phyloP scores from a whole-genome alignment of 2,888 invertebrate genomes.

The Archaeoteleia sp. region DNA sequence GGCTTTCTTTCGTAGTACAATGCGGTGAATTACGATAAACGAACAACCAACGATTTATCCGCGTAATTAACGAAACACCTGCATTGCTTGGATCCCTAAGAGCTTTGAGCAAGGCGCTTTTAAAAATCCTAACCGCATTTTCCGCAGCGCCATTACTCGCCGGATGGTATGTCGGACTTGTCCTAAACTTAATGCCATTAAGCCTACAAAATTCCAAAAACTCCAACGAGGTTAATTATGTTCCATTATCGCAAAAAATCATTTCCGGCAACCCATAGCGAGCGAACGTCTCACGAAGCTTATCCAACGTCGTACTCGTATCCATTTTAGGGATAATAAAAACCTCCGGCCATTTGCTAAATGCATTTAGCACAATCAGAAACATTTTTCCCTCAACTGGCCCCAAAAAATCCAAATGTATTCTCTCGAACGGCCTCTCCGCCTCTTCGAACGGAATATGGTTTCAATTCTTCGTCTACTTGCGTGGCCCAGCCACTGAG shows the following conservation, averaged over 20 bases:
- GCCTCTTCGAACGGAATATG: too few relatives aligned
- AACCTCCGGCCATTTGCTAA: conserved; percentile 33
- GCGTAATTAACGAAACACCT: background rate
- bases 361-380: conserved; percentile 32
- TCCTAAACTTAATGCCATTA: conserved; percentile 20
- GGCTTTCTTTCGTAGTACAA: conserved; percentile 17
- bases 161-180: conserved; percentile 42
- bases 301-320: too few relatives aligned
- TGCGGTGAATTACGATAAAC: conserved; percentile 31
- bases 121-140: conserved; percentile 36
- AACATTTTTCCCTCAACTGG: conserved; percentile 31
- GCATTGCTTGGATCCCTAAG: background rate
- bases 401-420: conserved; percentile 37
- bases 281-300: too few relatives aligned
- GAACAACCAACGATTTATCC: conserved; percentile 10
- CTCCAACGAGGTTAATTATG: conserved; percentile 36
- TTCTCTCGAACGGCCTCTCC: too few relatives aligned
- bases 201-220: conserved; percentile 33
- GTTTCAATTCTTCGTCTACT: too few relatives aligned
- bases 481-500: conserved; percentile 51
- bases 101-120: conserved; percentile 6
- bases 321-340: too few relatives aligned
- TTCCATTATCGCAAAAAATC: conserved; percentile 52
- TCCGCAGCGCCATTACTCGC: conserved; percentile 30
- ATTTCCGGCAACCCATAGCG: conserved; percentile 42